Evolutionary conservation across 2,113 vertebrate species (phyloP).

Genomic region (Lampris megalopsis): DNA sequence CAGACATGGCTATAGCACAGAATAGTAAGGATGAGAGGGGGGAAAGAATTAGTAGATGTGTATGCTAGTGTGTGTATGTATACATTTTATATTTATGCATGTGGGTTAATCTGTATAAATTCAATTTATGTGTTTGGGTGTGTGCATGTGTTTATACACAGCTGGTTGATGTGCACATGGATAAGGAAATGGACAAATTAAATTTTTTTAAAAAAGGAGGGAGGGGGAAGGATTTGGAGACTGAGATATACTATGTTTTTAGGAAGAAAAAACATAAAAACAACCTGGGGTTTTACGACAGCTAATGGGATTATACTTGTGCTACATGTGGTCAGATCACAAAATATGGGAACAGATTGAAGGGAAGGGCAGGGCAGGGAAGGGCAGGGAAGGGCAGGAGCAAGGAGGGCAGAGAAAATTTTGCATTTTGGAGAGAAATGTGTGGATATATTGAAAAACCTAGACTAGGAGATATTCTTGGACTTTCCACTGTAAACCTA

Average conservation of each 20-base stretch:
- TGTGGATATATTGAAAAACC: too few relatives aligned
- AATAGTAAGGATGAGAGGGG: too few relatives aligned
- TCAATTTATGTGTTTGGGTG: neutral
- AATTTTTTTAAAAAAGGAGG: constrained; percentile 24
- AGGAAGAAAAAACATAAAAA: too few relatives aligned
- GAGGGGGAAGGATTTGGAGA: constrained; percentile 47
- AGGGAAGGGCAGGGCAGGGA: neutral
- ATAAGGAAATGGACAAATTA: constrained; percentile 59
- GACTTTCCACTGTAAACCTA: too few relatives aligned
- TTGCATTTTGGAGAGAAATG: too few relatives aligned
- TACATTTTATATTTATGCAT: constrained; percentile 4
- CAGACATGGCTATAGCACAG: constrained; percentile 19
- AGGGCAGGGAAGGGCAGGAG: neutral
- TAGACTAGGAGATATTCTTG: too few relatives aligned
- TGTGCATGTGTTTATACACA: neutral
- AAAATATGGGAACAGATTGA: neutral
- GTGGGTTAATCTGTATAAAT: neutral
- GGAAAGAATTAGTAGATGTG: constrained; percentile 24
- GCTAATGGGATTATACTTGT: constrained; percentile 43
- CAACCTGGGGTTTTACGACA: constrained; percentile 51
- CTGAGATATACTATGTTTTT: constrained; percentile 40
- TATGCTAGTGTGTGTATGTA: neutral
- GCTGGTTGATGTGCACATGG: constrained; percentile 25
- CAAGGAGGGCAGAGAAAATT: too few relatives aligned
- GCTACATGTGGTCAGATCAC: constrained; percentile 23